These are phyloP conservation scores for Bucorvus abyssinicus DNA, from an alignment of 2,797 vertebrate genomes.

Conservation along the genomic window DNA sequence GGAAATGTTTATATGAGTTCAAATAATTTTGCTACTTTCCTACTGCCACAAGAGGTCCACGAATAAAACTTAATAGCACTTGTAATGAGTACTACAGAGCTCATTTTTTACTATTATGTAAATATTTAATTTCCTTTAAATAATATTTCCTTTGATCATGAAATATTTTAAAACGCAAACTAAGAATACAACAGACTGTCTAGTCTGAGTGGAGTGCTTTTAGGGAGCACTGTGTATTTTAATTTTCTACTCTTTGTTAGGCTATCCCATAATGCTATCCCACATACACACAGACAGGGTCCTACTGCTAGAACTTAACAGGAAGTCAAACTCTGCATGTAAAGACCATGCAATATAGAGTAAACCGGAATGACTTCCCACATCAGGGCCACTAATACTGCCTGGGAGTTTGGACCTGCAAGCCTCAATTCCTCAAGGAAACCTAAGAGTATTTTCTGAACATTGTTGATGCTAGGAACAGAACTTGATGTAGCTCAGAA, in stretches of 20 bases:
- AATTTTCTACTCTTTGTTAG: not conserved
- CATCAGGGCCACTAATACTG: not conserved
- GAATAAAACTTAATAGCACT: not conserved
- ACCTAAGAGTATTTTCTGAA: not conserved
- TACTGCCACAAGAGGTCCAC: not conserved
- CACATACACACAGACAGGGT: not conserved
- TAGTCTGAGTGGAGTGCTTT: not conserved
- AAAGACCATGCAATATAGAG: not conserved
- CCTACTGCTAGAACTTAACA: not conserved
- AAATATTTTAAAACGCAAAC: not conserved
- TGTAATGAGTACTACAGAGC: not conserved
- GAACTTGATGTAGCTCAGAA: not conserved
- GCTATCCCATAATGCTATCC: not conserved
- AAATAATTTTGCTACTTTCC: not conserved
- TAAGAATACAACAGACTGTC: not conserved
- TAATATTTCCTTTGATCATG: not conserved
- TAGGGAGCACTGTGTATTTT: not conserved
- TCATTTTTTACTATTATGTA: not conserved
- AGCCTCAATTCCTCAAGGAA: not conserved
- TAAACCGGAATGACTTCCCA: not conserved
- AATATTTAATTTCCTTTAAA: not conserved
- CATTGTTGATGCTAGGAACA: not conserved
- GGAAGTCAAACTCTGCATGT: not conserved
- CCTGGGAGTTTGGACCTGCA: not conserved
- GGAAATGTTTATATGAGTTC: not conserved